Percentiles rank a stretch among this genome's conserved stretches.
phyloP scores from a whole-genome alignment of 2,888 invertebrate genomes.

The Lasioglossum figueresi region DNA sequence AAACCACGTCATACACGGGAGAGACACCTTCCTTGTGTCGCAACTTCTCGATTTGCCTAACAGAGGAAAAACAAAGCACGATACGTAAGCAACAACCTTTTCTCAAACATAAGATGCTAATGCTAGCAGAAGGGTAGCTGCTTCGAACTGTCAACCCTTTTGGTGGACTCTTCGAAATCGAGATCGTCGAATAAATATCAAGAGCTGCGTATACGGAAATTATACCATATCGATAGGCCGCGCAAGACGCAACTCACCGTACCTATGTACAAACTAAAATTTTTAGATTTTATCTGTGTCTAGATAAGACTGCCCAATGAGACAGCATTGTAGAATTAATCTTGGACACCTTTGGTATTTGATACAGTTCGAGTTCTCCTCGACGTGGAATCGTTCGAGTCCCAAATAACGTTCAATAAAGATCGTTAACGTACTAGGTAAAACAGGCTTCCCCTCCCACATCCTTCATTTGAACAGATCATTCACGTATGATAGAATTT shows the following conservation, averaged over 20 bases:
- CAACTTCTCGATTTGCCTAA: too few species aligned
- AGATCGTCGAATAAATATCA: not conserved
- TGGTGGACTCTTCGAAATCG: not conserved
- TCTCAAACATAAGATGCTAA: too few species aligned
- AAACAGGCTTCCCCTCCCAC: not conserved
- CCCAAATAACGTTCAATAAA: not conserved
- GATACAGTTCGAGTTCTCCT: not conserved
- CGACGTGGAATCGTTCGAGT: not conserved
- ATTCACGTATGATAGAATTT: not conserved
- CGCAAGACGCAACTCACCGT: not conserved
- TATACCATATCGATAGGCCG: not conserved
- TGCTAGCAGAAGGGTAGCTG: too few species aligned
- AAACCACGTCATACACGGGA: too few species aligned
- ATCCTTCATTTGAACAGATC: not conserved
- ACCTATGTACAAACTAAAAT: not conserved
- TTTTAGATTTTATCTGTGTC: not conserved
- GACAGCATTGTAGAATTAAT: conserved; percentile 1
- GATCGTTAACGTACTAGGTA: not conserved
- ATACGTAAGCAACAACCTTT: too few species aligned
- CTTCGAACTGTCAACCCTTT: too few species aligned
- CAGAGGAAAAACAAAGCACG: too few species aligned
- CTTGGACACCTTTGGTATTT: not conserved
- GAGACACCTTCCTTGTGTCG: too few species aligned
- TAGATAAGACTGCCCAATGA: not conserved
- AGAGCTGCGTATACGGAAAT: not conserved